These are phyloP conservation scores for Eulemur coronatus DNA, from an alignment of 2,797 vertebrate genomes.

Conservation along the genomic window DNA sequence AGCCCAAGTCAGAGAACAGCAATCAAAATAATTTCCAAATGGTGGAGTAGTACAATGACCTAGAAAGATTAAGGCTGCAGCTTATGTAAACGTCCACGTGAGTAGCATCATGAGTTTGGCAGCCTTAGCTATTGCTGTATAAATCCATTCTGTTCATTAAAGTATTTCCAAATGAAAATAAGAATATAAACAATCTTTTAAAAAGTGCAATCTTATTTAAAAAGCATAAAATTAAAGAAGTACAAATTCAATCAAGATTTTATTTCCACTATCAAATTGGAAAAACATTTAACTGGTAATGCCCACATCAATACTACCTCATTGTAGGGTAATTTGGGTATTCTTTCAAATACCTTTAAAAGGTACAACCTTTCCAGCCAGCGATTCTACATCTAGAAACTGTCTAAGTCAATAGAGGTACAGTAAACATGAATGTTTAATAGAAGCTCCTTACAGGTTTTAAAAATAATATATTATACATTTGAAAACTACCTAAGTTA, in stretches of 20 bases:
- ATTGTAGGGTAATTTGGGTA: neutral
- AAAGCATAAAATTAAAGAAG: neutral
- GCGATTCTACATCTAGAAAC: neutral
- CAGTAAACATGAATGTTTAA: neutral
- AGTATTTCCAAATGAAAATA: slow-evolving; percentile 34
- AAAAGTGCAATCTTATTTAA: neutral
- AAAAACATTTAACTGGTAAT: neutral
- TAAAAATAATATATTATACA: neutral
- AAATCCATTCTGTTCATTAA: slow-evolving; percentile 33
- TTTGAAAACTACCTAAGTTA: slow-evolving; percentile 7
- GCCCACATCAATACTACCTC: neutral
- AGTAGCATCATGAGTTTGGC: neutral
- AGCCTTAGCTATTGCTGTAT: neutral
- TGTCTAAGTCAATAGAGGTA: neutral
- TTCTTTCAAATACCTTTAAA: slow-evolving; percentile 7
- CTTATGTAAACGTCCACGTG: slow-evolving; percentile 27
- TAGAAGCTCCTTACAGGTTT: neutral
- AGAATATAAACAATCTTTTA: slow-evolving; percentile 4
- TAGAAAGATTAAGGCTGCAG: slow-evolving; percentile 27
- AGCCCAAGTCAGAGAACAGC: neutral
- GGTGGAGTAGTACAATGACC: neutral
- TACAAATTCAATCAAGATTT: neutral
- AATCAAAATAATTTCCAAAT: slow-evolving; percentile 23
- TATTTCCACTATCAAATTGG: neutral
- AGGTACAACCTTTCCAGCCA: neutral